A percentile compares a stretch with the other conserved stretches of the same genome.
These are phyloP conservation scores for Taurulus bubalis DNA, from an alignment of 2,113 vertebrate genomes.

Conservation along the genomic window DNA sequence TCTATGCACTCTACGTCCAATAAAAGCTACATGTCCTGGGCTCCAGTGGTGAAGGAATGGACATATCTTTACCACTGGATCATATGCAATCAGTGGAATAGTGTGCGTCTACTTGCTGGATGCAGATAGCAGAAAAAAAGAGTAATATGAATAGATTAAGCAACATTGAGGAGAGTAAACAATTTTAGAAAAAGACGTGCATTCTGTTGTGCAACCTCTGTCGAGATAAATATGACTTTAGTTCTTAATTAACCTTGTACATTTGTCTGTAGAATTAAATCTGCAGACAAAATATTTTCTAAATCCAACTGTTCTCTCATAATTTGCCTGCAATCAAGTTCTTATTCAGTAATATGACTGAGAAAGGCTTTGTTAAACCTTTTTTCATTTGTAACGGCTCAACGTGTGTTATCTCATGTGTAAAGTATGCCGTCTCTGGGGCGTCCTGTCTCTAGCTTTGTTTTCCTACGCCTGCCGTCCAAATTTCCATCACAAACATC, in stretches of 20 bases:
- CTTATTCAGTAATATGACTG: constrained; percentile 10
- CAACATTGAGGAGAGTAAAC: neutral
- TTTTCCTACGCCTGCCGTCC: constrained; percentile 83
- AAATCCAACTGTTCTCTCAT: constrained; percentile 5
- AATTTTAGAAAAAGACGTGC: neutral
- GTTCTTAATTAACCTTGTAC: neutral
- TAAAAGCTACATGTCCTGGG: constrained; percentile 3
- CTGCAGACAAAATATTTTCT: constrained; percentile 21
- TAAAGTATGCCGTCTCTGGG: constrained; percentile 78
- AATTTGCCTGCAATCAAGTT: constrained; percentile 1
- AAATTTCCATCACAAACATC: constrained; percentile 86
- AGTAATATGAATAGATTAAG: neutral
- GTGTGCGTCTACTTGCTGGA: neutral
- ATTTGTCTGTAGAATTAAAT: neutral
- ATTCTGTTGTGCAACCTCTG: neutral
- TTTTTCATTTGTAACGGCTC: constrained; percentile 42
- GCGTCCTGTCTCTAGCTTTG: constrained; percentile 75
- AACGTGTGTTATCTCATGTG: constrained; percentile 76
- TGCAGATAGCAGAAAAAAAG: neutral
- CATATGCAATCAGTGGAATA: neutral
- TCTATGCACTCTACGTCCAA: constrained; percentile 3
- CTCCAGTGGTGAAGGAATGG: constrained; percentile 23
- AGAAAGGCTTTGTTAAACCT: constrained; percentile 38
- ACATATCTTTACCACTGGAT: neutral
- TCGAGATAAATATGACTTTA: neutral